phyloP scores from a whole-genome alignment of 2,113 vertebrate species.

The Actenoides hombroni region DNA sequence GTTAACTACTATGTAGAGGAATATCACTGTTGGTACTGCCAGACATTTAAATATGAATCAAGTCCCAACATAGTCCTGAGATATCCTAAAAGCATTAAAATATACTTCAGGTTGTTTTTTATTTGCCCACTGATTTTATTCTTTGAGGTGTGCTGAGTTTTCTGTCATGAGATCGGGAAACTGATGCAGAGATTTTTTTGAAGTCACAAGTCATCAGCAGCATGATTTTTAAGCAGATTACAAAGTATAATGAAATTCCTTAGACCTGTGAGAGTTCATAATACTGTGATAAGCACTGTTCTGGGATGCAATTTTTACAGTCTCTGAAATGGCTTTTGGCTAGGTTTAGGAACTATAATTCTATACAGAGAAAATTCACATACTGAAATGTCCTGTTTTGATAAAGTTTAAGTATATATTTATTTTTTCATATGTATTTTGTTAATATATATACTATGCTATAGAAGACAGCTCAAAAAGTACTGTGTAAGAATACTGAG shows the following conservation, averaged over 20 bases:
- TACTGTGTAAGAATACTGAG: background rate
- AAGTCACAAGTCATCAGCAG: background rate
- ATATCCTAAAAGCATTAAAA: background rate
- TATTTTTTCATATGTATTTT: background rate
- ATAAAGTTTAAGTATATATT: background rate
- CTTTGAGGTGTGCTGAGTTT: background rate
- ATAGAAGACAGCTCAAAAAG: background rate
- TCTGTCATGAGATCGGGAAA: background rate
- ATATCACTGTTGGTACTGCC: background rate
- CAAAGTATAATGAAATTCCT: background rate
- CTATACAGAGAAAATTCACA: background rate
- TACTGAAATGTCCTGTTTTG: background rate
- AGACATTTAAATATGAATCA: background rate
- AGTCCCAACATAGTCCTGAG: background rate
- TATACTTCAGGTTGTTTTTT: background rate
- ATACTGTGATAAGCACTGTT: background rate
- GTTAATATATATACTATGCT: background rate
- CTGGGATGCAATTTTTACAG: background rate
- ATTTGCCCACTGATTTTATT: background rate
- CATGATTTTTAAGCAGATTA: conserved; percentile 13
- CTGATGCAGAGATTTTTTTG: background rate
- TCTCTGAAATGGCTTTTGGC: background rate
- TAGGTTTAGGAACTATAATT: background rate
- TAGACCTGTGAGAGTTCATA: background rate
- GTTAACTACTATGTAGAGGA: background rate